Percentiles rank a stretch among this genome's conserved stretches.
Evolutionary conservation across 2,797 vertebrate genomes (phyloP).

Genomic region (Thunnus albacares): DNA sequence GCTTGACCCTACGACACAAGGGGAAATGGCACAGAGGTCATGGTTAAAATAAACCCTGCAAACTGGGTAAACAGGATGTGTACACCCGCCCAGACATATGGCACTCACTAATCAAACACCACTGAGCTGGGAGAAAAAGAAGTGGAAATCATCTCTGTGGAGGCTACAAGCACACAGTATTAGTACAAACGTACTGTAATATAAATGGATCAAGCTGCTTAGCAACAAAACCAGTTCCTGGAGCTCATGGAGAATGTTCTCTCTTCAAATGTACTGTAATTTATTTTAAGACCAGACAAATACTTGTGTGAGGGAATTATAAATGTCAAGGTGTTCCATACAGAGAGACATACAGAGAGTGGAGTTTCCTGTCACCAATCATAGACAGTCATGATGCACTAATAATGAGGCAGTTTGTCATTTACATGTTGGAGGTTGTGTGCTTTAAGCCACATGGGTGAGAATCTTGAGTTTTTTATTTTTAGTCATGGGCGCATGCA

Average conservation of each 20-base stretch:
- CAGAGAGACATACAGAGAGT: background rate
- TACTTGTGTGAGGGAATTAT: constrained; percentile 27
- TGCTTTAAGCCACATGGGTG: background rate
- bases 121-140: constrained; percentile 27
- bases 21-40: constrained; percentile 56
- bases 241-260: constrained; percentile 23
- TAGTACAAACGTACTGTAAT: constrained; percentile 45
- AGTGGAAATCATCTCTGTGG: constrained; percentile 29
- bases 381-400: constrained; percentile 1
- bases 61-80: constrained; percentile 79
- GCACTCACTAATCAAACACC: constrained; percentile 67
- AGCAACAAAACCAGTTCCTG: constrained; percentile 65
- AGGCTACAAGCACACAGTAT: background rate
- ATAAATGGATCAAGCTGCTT: constrained; percentile 68
- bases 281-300: constrained; percentile 60
- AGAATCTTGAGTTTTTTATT: background rate
- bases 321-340: constrained; percentile 39
- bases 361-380: constrained; percentile 11
- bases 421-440: background rate
- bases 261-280: constrained; percentile 43
- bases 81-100: constrained; percentile 69
- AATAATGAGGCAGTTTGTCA: constrained; percentile 19
- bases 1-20: constrained; percentile 54
- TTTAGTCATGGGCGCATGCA: background rate
- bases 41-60: constrained; percentile 75